Evolutionary conservation across 2,113 vertebrate genomes (phyloP).

Genomic region (Romanogobio albipinnatus): DNA sequence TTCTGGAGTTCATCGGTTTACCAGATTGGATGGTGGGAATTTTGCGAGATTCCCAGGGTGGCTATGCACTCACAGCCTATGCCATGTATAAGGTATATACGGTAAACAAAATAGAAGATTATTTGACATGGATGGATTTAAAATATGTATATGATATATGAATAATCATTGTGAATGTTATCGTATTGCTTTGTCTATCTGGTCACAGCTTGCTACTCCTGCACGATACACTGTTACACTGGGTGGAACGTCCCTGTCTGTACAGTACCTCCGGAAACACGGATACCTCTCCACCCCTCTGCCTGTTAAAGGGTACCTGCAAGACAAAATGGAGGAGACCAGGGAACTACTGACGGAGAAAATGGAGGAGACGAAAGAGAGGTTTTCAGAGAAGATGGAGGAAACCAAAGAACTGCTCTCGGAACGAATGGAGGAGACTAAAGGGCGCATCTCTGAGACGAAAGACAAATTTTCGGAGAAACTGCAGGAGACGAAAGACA

Average conservation of each 20-base stretch:
- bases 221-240: constrained; percentile 91
- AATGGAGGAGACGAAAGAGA: constrained; percentile 78
- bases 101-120: neutral
- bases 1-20: constrained; percentile 82
- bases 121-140: neutral
- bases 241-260: constrained; percentile 90
- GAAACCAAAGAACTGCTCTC: constrained; percentile 83
- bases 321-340: constrained; percentile 92
- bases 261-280: constrained; percentile 88
- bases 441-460: constrained; percentile 51
- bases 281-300: constrained; percentile 93
- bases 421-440: constrained; percentile 71
- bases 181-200: neutral
- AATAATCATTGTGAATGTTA: neutral
- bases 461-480: constrained; percentile 80
- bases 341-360: constrained; percentile 78
- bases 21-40: constrained; percentile 80
- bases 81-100: constrained; percentile 95
- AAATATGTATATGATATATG: neutral
- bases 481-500: constrained; percentile 93
- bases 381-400: constrained; percentile 88
- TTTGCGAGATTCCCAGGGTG: constrained; percentile 86
- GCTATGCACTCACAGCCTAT: constrained; percentile 81
- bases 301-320: constrained; percentile 89
- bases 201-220: constrained; percentile 89